Conservation (phyloP, 2,888 invertebrate species). For the Dryobota labecula region DNA sequence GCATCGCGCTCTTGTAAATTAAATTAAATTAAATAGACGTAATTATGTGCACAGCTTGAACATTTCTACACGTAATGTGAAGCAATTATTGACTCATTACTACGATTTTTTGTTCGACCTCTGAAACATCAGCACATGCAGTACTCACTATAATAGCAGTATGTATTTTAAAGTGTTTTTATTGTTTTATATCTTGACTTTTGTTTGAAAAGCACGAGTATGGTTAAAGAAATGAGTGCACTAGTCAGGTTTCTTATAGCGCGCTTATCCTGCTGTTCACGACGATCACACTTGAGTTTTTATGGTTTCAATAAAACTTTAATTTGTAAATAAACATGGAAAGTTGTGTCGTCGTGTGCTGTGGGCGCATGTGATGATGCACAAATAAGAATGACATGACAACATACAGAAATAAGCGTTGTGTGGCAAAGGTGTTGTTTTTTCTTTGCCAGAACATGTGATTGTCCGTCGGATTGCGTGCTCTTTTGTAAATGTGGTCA, state of each 20-base stretch:
- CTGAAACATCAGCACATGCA: conserved; percentile 36
- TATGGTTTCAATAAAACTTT: conserved; percentile 63
- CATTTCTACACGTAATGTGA: conserved; percentile 28
- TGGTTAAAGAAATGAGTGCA: conserved; percentile 48
- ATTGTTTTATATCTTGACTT: conserved; percentile 7
- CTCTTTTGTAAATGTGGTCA: conserved; percentile 14
- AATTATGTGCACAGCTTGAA: conserved; percentile 36
- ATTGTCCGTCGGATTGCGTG: conserved; percentile 2
- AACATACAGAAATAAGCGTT: conserved; percentile 21
- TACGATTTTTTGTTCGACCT: conserved; percentile 45
- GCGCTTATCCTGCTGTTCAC: conserved; percentile 56
- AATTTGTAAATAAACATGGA: conserved; percentile 50
- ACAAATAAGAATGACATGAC: conserved; percentile 37
- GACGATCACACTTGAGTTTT: conserved; percentile 46
- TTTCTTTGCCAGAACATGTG: conserved; percentile 36
- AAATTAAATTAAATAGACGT: conserved; percentile 25
- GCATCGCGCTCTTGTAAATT: conserved; percentile 23
- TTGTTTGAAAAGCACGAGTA: conserved; percentile 33
- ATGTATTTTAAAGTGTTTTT: conserved; percentile 47
- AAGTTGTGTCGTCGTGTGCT: conserved; percentile 1
- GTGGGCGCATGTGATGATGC: conserved; percentile 22
- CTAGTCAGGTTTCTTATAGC: conserved; percentile 61
- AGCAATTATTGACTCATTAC: conserved; percentile 49
- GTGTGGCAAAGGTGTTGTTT: conserved; percentile 18
- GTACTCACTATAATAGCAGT: conserved; percentile 41